These are phyloP conservation scores for Arenaria interpres DNA, from an alignment of 2,113 vertebrate genomes.

Conservation along the genomic window DNA sequence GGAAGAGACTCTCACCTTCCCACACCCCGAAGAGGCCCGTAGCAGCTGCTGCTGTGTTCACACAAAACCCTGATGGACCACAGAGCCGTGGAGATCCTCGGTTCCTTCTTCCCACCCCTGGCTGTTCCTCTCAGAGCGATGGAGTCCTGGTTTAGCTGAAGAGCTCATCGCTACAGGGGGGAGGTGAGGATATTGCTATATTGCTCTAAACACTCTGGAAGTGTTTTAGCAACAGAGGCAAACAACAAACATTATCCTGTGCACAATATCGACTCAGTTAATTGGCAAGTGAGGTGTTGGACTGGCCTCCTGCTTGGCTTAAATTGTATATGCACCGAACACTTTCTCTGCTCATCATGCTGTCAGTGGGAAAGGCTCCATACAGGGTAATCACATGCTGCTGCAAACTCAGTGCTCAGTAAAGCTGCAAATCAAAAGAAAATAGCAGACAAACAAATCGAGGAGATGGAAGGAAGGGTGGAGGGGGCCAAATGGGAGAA, in stretches of 20 bases:
- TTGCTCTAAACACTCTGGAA: conserved; percentile 1
- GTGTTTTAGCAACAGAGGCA: conserved; percentile 55
- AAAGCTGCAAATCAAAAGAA: conserved; percentile 61
- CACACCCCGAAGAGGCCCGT: not conserved
- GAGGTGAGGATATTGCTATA: not conserved
- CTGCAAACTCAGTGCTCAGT: not conserved
- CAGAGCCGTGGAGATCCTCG: not conserved
- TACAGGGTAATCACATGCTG: conserved; percentile 47
- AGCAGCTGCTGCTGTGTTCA: not conserved
- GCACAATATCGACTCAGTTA: conserved; percentile 38
- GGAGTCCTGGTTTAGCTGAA: not conserved
- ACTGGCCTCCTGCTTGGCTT: conserved; percentile 53
- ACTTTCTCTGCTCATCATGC: conserved; percentile 37
- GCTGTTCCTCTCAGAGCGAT: not conserved
- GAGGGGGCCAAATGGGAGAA: not conserved
- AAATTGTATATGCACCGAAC: conserved; percentile 28
- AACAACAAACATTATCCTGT: conserved; percentile 46
- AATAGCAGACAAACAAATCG: not conserved
- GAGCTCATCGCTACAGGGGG: not conserved
- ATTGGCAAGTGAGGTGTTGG: conserved; percentile 56
- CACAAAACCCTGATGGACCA: not conserved
- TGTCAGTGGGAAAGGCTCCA: conserved; percentile 59
- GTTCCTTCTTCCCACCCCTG: not conserved
- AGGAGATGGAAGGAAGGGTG: not conserved
- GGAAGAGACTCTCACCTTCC: not conserved